Evolutionary conservation across 2,888 invertebrate species (phyloP), one percentile per base, ranked within the genome.

Genomic region (Acanthopleura granulata): DNA sequence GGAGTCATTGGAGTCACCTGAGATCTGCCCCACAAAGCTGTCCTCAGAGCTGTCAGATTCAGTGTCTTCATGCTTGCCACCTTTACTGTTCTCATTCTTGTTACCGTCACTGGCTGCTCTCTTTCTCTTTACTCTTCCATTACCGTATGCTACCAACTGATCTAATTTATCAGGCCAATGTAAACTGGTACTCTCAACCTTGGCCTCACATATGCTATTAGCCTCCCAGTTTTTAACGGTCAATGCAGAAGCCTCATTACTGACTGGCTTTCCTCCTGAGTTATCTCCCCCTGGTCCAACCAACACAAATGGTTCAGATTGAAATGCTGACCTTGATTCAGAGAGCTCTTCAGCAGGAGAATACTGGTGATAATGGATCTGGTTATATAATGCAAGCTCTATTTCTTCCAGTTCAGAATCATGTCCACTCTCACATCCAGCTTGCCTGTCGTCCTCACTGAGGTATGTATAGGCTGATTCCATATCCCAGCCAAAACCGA

Each of bases 401-500:
- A 66, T 66, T 16, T 66, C 66, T 27, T 66, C 66, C 29, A 66
- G 66, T 16, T 66, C 66, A 27, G 66, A 66, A 14, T 27, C 12
- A 12, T 22, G 3, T 57, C 22, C 57, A 57, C 22, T n/a, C 57
- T 57, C 57, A 57, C 22, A 18, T 22, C 57, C 57, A 57, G 4
- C 40, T 40, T 57, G 3, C 22, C 3, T 12, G 57, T 57, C 57
- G 12, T 57, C 57, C 22, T 57, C 57, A 57, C 57, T n/a, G 12
- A 57, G 22, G n/a, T 57, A n/a, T 57, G 57, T n/a, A 57, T 57
- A 40, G 40, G 40, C 40, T 40, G 4, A 3, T 40, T 40, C 40
- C 9, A 6, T 9, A 40, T 40, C 40, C 40, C 40, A 40, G 40
- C 9, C 40, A 6, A 40, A 40, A 40, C 40, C 9, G 4, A 40